These are phyloP conservation scores for Accipiter cooperii DNA, from an alignment of 2,113 vertebrate species.

Conservation along the genomic window DNA sequence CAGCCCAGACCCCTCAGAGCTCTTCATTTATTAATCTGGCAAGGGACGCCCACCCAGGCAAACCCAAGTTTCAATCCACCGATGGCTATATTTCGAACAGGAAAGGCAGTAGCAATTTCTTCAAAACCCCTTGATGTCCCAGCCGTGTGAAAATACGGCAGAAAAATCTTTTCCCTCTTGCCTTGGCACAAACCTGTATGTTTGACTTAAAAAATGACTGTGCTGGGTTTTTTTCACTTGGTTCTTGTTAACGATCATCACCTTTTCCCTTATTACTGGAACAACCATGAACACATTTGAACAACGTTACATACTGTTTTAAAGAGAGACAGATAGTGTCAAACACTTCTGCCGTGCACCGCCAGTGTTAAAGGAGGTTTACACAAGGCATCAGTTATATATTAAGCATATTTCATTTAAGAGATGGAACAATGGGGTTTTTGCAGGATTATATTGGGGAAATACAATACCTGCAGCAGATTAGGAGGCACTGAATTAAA, in stretches of 20 bases:
- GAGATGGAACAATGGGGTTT: background rate
- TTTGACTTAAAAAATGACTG: slow-evolving; percentile 22
- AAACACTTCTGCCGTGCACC: background rate
- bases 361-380: background rate
- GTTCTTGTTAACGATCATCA: background rate
- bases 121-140: background rate
- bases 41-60: rapidly evolving
- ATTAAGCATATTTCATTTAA: background rate
- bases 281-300: background rate
- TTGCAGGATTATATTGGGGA: background rate
- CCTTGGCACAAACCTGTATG: background rate
- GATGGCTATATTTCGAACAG: background rate
- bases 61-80: rapidly evolving
- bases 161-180: background rate
- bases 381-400: background rate
- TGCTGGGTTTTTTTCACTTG: background rate
- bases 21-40: rapidly evolving
- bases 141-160: background rate
- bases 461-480: background rate
- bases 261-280: slow-evolving; percentile 13
- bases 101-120: background rate
- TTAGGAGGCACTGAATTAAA: background rate
- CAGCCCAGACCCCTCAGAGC: background rate
- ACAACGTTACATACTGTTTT: background rate
- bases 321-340: background rate